Percentiles rank a stretch among this genome's conserved stretches.
phyloP scores from a whole-genome alignment of 2,113 vertebrate genomes.

The Synodontis membranacea region DNA sequence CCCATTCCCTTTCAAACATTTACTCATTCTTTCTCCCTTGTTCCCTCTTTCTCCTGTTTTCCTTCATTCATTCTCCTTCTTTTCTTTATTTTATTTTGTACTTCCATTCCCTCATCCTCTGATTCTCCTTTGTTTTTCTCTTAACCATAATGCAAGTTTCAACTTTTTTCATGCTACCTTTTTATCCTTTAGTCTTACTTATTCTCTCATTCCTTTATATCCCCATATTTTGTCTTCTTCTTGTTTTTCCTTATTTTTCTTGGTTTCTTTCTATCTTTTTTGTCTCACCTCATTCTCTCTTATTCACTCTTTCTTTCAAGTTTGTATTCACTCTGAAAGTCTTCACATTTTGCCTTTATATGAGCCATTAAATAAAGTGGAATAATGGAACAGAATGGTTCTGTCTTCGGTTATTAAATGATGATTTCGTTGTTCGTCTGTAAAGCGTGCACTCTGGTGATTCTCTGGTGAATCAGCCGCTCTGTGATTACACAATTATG shows the following conservation, averaged over 20 bases:
- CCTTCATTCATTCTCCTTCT: background rate
- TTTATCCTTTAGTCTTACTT: background rate
- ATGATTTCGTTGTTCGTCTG: background rate
- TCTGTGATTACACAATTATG: constrained; percentile 41
- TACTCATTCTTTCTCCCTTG: background rate
- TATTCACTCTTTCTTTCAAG: background rate
- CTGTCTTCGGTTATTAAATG: background rate
- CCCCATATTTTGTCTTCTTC: background rate
- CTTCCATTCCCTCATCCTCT: background rate
- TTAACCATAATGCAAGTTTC: background rate
- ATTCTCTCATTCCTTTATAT: background rate
- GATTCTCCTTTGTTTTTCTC: background rate
- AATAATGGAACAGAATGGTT: background rate
- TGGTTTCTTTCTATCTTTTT: background rate
- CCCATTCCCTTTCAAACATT: background rate
- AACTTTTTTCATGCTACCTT: background rate
- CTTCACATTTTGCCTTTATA: background rate
- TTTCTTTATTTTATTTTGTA: background rate
- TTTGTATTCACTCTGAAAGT: background rate
- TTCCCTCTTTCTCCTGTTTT: background rate
- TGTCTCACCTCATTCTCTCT: background rate
- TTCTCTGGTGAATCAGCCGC: background rate
- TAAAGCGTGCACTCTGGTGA: background rate
- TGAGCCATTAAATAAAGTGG: background rate
- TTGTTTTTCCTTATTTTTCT: background rate